Conservation (phyloP, 2,888 invertebrate genomes). For the Andrena marginata region DNA sequence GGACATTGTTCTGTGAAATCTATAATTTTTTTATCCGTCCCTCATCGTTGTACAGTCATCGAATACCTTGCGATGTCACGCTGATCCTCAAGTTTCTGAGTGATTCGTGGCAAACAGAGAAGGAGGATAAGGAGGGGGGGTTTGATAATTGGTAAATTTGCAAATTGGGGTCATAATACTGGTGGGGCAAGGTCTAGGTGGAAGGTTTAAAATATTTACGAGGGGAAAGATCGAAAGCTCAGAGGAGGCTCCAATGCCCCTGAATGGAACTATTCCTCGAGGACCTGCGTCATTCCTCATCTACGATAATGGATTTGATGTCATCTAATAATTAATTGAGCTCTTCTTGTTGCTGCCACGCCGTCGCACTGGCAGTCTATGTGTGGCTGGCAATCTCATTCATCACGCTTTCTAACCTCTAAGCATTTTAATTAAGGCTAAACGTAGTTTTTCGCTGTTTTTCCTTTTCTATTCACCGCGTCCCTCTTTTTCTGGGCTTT, state of each 20-base stretch:
- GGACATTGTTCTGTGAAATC: constrained; percentile 55
- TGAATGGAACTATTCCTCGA: constrained; percentile 75
- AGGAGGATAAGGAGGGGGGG: background rate
- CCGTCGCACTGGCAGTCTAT: constrained; percentile 45
- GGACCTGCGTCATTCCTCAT: constrained; percentile 78
- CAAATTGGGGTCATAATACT: constrained; percentile 27
- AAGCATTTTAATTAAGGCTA: constrained; percentile 84
- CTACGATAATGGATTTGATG: constrained; percentile 84
- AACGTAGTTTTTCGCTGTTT: constrained; percentile 72
- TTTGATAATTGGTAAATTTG: background rate
- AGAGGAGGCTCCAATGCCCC: constrained; percentile 68
- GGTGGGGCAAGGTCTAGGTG: constrained; percentile 59
- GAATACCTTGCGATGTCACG: constrained; percentile 6
- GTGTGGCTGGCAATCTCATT: constrained; percentile 79
- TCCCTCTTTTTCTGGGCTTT: constrained; percentile 6
- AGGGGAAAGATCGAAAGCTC: constrained; percentile 49
- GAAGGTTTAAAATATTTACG: constrained; percentile 54
- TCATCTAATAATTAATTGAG: constrained; percentile 85
- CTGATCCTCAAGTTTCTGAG: background rate
- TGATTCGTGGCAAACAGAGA: background rate
- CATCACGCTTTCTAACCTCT: constrained; percentile 85
- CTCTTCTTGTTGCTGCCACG: constrained; percentile 74
- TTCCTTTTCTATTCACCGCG: background rate
- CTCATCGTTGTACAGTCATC: constrained; percentile 56
- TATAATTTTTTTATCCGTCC: constrained; percentile 63